phyloP scores from a whole-genome alignment of 2,797 vertebrate species.

The Yasuhikotakia modesta region DNA sequence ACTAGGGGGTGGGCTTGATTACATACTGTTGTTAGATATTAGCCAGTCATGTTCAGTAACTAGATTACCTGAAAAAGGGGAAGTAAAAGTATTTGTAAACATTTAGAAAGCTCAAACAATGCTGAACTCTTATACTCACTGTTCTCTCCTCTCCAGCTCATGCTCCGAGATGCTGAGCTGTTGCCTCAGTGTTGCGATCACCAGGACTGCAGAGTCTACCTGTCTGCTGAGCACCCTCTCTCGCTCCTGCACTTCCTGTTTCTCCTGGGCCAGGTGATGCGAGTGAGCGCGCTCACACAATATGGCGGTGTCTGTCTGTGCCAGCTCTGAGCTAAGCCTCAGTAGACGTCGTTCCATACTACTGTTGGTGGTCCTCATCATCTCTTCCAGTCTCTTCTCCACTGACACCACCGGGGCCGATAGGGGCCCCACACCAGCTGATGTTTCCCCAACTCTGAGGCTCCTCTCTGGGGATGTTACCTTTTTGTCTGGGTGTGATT shows the following conservation, averaged over 20 bases:
- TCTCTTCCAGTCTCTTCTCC: conserved; percentile 82
- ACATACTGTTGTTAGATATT: no score
- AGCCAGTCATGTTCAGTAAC: no score
- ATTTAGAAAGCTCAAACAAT: background rate
- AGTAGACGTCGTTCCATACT: conserved; percentile 88
- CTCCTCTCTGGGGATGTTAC: background rate
- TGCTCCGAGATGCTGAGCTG: conserved; percentile 89
- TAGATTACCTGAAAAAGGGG: no score
- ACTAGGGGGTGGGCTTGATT: no score
- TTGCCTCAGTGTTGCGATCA: conserved; percentile 88
- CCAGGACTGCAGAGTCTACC: conserved; percentile 91
- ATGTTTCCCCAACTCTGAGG: conserved; percentile 52
- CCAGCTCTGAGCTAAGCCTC: conserved; percentile 87
- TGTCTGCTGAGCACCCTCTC: conserved; percentile 88
- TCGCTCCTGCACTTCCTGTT: conserved; percentile 88
- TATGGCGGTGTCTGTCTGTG: conserved; percentile 91
- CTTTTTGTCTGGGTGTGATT: conserved; percentile 28
- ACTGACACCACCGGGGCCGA: conserved; percentile 80
- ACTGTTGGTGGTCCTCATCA: conserved; percentile 86
- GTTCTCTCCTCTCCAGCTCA: conserved; percentile 87
- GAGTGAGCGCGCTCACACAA: conserved; percentile 89
- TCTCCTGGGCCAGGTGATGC: conserved; percentile 89
- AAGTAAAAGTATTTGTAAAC: no score
- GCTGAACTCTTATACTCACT: conserved; percentile 73
- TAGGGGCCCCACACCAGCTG: conserved; percentile 53